Evolutionary conservation across 2,888 invertebrate genomes (phyloP), one percentile per base, ranked within the genome.

Genomic region (Litoditis marina): DNA sequence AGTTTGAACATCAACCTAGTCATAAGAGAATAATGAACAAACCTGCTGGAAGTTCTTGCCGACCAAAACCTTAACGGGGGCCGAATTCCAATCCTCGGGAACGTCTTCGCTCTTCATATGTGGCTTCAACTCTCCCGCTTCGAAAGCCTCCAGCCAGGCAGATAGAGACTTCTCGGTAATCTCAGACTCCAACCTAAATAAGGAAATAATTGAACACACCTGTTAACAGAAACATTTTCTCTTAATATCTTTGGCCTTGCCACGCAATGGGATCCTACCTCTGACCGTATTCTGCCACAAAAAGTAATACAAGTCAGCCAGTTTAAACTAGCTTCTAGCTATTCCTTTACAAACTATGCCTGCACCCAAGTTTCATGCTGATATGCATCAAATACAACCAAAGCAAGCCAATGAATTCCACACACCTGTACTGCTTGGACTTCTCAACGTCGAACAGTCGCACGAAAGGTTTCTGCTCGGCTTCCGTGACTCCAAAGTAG

Each of bases 71-170:
- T 93, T 94, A 60, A 96, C 95, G 55, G 92, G 90, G 76, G 89
- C 88, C 82, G 91, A 90, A 85, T 95, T 90, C 96, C 96, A 96
- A 86, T 95, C 95, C 74, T 90, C 90, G 3, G 96, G 94, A 73
- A 94, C 83, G 0, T 91, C 91, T 85, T 95, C 91, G 65, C 90
- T 90, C 76, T 95, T 88, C 73, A 95, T 87, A 85, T 95, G 94
- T 84, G 92, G 92, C 87, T n/a, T 6, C n/a, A 57, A 31, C 25
- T 51, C 25, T 16, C 51, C 57, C 16, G 28, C 27, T 13, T 31
- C n/a, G 50, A 27, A 36, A n/a, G 36, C n/a, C 11, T 61, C 50
- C 13, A 54, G 16, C 52, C 44, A 60, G 2, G 30, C 19, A 27
- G 27, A 13, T 3, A 59, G 30, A 39, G 13, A 13, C 13, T 36